Evolutionary conservation across 2,113 vertebrate species (phyloP).

Genomic region (Myocastor coypus): DNA sequence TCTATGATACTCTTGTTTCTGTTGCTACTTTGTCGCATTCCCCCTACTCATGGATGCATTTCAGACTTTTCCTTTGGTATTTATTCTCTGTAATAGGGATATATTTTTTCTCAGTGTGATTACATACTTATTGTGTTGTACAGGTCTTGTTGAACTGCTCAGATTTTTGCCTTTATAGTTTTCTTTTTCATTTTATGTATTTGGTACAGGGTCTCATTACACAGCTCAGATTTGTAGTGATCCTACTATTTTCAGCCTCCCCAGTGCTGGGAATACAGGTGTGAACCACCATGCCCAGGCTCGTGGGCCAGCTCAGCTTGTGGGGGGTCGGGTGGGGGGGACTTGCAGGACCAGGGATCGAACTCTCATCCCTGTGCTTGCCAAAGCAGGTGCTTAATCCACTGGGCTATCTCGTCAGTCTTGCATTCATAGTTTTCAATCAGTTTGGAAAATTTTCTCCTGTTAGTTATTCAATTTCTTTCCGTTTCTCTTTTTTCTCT

Average conservation of each 20-base stretch:
- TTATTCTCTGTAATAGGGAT: neutral
- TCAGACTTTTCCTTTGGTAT: neutral
- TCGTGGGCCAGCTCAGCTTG: too few species aligned
- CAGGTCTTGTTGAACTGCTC: neutral
- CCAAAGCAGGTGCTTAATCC: too few species aligned
- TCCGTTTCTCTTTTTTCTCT: neutral
- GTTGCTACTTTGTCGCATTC: neutral
- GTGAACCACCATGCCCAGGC: too few species aligned
- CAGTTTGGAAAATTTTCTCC: neutral
- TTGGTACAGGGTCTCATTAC: too few species aligned
- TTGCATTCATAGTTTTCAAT: slow-evolving; percentile 4
- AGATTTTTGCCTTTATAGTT: slow-evolving; percentile 5
- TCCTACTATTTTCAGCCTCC: too few species aligned
- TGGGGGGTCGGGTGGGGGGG: too few species aligned
- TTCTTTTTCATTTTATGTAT: neutral
- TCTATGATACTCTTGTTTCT: neutral
- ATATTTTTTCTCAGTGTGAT: neutral
- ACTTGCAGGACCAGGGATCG: too few species aligned
- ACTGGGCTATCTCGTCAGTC: too few species aligned
- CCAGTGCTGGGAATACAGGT: too few species aligned
- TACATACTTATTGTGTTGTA: neutral
- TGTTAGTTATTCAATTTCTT: neutral
- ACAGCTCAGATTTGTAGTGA: too few species aligned
- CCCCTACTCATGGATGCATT: neutral
- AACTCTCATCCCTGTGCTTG: too few species aligned